Conservation (phyloP, 2,888 invertebrate genomes). For the Acanthacorydalis orientalis region DNA sequence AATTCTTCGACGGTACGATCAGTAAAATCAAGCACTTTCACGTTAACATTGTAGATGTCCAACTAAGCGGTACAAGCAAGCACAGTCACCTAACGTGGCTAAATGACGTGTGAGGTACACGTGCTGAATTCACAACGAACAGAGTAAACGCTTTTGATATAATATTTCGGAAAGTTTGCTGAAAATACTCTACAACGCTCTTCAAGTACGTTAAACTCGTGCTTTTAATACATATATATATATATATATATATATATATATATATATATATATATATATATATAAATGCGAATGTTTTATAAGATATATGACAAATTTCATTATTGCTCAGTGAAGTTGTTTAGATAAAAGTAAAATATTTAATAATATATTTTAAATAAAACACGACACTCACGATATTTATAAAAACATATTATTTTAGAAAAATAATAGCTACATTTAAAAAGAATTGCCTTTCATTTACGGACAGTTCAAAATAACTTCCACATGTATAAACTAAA, state of each 20-base stretch:
- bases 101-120: conserved; percentile 29
- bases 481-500: too few relatives aligned
- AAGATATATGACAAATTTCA: conserved; percentile 2
- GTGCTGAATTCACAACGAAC: conserved; percentile 19
- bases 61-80: conserved; percentile 10
- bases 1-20: too few relatives aligned
- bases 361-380: too few relatives aligned
- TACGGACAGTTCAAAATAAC: too few relatives aligned
- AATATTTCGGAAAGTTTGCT: neutral
- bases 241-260: neutral
- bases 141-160: conserved; percentile 7
- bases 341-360: neutral
- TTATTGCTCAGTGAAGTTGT: neutral
- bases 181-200: conserved; percentile 1
- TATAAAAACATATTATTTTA: too few relatives aligned
- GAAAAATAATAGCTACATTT: too few relatives aligned
- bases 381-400: too few relatives aligned
- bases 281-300: neutral
- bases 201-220: neutral
- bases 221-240: neutral
- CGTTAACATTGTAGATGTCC: too few relatives aligned
- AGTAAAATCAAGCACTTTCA: too few relatives aligned
- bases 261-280: neutral
- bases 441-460: too few relatives aligned
- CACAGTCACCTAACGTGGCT: conserved; percentile 23